Evolutionary conservation across 2,888 invertebrate species (phyloP).

Genomic region (Dryomyza anilis): DNA sequence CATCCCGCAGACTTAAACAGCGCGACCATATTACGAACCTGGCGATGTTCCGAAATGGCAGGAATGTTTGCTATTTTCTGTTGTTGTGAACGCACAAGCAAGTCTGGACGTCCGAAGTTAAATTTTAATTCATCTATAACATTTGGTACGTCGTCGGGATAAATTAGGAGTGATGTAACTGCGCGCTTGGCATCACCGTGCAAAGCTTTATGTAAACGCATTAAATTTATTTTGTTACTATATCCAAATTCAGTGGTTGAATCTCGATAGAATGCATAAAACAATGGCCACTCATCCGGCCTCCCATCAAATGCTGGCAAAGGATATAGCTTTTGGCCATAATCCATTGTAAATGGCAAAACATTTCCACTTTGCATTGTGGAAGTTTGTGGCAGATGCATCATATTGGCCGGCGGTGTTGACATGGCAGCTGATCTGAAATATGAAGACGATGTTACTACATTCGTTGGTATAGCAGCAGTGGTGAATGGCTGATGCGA

Average conservation of each 20-base stretch:
- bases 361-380: no score
- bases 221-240: constrained; percentile 22
- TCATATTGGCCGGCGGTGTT: no score
- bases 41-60: not conserved
- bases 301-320: constrained; percentile 29
- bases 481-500: no score
- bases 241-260: constrained; percentile 24
- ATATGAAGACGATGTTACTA: no score
- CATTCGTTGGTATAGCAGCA: no score
- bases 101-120: constrained; percentile 28
- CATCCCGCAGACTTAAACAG: no score
- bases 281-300: constrained; percentile 30
- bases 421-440: no score
- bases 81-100: constrained; percentile 18
- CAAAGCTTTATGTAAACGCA: constrained; percentile 25
- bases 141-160: no score
- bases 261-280: constrained; percentile 23
- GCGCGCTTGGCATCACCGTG: constrained; percentile 25
- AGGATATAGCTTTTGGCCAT: constrained; percentile 22
- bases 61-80: constrained; percentile 23
- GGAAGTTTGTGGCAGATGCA: no score
- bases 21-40: constrained; percentile 15
- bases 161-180: constrained; percentile 28
- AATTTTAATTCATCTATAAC: constrained; percentile 31
- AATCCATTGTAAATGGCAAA: no score